Conservation (phyloP, 2,888 invertebrate species). For the Conchocele bisecta region DNA sequence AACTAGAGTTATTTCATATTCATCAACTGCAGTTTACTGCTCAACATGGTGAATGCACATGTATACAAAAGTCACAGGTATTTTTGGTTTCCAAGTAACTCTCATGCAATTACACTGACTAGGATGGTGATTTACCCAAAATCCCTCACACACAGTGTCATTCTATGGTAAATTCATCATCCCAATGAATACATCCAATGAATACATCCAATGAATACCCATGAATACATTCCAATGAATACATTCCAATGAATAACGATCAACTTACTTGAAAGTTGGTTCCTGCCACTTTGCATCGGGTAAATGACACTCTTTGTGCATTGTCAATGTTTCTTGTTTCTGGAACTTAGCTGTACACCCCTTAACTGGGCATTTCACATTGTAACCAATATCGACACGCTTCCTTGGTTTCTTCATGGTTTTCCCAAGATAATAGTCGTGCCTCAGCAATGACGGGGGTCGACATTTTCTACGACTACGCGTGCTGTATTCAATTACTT, state of each 20-base stretch:
- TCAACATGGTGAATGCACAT: too few species aligned
- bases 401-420: conserved; percentile 44
- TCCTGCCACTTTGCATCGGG: conserved; percentile 54
- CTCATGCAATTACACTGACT: too few species aligned
- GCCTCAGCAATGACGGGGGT: conserved; percentile 70
- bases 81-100: too few species aligned
- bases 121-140: too few species aligned
- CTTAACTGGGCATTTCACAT: conserved; percentile 53
- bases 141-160: too few species aligned
- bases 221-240: too few species aligned
- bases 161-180: too few species aligned
- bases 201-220: too few species aligned
- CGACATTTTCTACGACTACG: conserved; percentile 67
- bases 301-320: conserved; percentile 87
- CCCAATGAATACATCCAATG: too few species aligned
- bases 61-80: too few species aligned
- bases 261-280: conserved; percentile 40
- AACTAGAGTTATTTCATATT: too few species aligned
- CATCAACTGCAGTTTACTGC: too few species aligned
- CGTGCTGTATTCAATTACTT: conserved; percentile 46
- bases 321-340: conserved; percentile 86
- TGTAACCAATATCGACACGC: conserved; percentile 4
- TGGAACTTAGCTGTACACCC: conserved; percentile 83
- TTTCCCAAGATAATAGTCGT: conserved; percentile 71
- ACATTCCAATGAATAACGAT: neutral